phyloP scores from a whole-genome alignment of 1,140 invertebrate genomes.

The Ips nitidus region DNA sequence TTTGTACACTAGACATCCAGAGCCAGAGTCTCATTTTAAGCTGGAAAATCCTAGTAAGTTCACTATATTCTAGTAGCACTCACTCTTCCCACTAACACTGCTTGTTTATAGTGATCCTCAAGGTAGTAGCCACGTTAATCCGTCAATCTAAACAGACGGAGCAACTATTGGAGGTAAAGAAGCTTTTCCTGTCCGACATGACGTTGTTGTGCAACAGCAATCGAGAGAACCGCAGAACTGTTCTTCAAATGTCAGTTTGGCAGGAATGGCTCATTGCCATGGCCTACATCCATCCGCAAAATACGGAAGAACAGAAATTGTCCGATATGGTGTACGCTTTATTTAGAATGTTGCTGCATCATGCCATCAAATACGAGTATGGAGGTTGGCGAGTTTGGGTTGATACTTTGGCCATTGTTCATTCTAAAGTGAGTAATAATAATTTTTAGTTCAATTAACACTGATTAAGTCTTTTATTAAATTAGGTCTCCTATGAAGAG shows the following conservation, averaged over 20 bases:
- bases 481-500: slow-evolving; percentile 89
- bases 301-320: slow-evolving; percentile 92
- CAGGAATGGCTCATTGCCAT: slow-evolving; percentile 99
- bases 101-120: slow-evolving; percentile 84
- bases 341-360: slow-evolving; percentile 96
- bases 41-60: slow-evolving; percentile 95
- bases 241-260: slow-evolving; percentile 99
- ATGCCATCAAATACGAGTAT: slow-evolving; percentile 99
- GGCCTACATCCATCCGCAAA: slow-evolving; percentile 97
- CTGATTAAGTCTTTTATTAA: slow-evolving; percentile 1
- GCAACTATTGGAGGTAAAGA: slow-evolving; percentile 90
- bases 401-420: slow-evolving; percentile 97
- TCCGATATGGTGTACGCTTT: slow-evolving; percentile 98
- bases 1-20: slow-evolving; percentile 85
- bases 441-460: background rate
- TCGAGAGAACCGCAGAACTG: slow-evolving; percentile 93
- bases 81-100: background rate
- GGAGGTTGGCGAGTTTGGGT: slow-evolving; percentile 99
- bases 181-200: slow-evolving; percentile 96
- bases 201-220: slow-evolving; percentile 96
- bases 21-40: slow-evolving; percentile 91
- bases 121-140: slow-evolving; percentile 96
- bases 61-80: background rate
- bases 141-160: slow-evolving; percentile 93
- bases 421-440: slow-evolving; percentile 82